Percentiles rank a stretch among this genome's conserved stretches.
These are phyloP conservation scores for Aleiodes testaceus DNA, from an alignment of 2,888 invertebrate species.

Conservation along the genomic window DNA sequence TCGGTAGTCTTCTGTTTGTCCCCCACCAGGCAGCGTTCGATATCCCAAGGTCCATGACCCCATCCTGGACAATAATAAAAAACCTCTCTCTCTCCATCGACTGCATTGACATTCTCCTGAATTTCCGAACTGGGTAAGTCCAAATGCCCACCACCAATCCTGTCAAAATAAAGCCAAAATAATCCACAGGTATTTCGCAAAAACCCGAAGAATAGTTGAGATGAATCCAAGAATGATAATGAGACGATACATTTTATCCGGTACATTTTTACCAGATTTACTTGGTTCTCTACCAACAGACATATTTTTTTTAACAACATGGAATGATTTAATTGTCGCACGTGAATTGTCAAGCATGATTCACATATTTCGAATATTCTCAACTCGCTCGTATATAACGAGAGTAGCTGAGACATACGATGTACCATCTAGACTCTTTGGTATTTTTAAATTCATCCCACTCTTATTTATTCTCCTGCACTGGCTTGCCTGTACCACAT, in stretches of 20 bases:
- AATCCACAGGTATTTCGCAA: constrained; percentile 62
- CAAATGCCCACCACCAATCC: background rate
- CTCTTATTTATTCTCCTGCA: constrained; percentile 61
- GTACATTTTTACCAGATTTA: constrained; percentile 62
- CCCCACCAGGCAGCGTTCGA: constrained; percentile 68
- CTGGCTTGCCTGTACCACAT: constrained; percentile 66
- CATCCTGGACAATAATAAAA: constrained; percentile 59
- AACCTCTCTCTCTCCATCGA: constrained; percentile 61
- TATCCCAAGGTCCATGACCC: constrained; percentile 44
- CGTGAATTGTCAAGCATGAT: constrained; percentile 60
- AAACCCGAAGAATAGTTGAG: constrained; percentile 57
- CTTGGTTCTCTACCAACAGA: constrained; percentile 67
- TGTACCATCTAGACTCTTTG: constrained; percentile 53
- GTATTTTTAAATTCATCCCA: constrained; percentile 58
- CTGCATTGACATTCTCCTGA: constrained; percentile 65
- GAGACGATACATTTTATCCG: constrained; percentile 54
- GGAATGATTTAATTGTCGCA: constrained; percentile 54
- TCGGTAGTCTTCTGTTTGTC: constrained; percentile 58
- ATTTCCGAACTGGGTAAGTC: constrained; percentile 68
- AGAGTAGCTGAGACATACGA: constrained; percentile 55
- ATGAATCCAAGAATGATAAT: constrained; percentile 58
- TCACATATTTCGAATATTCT: constrained; percentile 60
- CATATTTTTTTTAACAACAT: constrained; percentile 56
- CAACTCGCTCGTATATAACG: constrained; percentile 56
- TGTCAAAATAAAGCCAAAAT: background rate